Conservation (phyloP, 2,888 invertebrate genomes). For the Branchellion lobata region DNA sequence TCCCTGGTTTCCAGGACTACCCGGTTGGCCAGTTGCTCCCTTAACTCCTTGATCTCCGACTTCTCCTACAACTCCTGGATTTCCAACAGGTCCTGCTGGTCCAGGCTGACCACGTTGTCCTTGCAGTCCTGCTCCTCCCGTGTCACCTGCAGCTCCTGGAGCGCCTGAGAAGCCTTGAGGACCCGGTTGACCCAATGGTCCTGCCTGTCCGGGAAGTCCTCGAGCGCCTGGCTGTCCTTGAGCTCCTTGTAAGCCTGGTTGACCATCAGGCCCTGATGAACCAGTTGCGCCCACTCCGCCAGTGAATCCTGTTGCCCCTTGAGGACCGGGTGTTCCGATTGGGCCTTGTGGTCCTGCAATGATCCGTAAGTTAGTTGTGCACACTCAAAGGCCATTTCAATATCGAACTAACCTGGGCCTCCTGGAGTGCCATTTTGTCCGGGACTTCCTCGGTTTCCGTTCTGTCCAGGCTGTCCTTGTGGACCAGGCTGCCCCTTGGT, state of each 20-base stretch:
- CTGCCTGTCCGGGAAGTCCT: conserved; percentile 47
- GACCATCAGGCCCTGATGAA: conserved; percentile 44
- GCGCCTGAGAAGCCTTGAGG: conserved; percentile 37
- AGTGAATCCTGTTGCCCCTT: conserved; percentile 5
- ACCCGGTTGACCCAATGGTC: conserved; percentile 47
- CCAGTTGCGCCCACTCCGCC: conserved; percentile 34
- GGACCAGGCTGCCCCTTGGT: conserved; percentile 38
- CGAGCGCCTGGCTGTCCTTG: conserved; percentile 46
- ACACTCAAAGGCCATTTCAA: not conserved
- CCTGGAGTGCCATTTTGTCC: conserved; percentile 43
- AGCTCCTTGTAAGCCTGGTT: conserved; percentile 40
- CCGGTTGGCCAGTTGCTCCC: conserved; percentile 33
- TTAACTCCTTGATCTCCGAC: conserved; percentile 38
- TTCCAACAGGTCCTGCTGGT: conserved; percentile 29
- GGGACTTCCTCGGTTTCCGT: conserved; percentile 34
- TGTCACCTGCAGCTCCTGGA: not conserved
- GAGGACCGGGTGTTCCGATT: conserved; percentile 32
- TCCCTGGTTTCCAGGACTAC: conserved; percentile 17
- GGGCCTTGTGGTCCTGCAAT: conserved; percentile 41
- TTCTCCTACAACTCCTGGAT: conserved; percentile 35
- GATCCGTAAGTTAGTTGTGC: no score
- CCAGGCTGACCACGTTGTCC: conserved; percentile 13
- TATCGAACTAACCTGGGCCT: conserved; percentile 19
- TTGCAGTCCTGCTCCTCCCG: not conserved
- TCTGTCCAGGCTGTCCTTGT: conserved; percentile 44